These are phyloP conservation scores for Iguana delicatissima DNA, from an alignment of 2,797 vertebrate species.

Conservation along the genomic window DNA sequence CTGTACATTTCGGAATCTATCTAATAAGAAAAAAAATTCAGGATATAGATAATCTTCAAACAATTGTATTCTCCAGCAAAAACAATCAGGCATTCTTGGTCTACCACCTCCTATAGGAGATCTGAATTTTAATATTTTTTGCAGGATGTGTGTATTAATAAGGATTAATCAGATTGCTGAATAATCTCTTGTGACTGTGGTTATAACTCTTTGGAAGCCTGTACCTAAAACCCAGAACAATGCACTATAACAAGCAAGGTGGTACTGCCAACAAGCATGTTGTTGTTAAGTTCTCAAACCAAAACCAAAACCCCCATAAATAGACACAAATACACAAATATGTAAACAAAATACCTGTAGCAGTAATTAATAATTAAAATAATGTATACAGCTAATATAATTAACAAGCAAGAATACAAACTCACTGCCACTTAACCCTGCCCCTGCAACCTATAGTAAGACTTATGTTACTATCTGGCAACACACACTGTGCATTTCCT, in stretches of 20 bases:
- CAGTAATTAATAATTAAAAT: no score
- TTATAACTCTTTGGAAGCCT: background rate
- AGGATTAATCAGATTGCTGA: background rate
- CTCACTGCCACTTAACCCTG: no score
- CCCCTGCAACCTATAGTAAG: background rate
- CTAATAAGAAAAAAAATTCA: background rate
- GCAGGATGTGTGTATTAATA: background rate
- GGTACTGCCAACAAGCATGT: background rate
- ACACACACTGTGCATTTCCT: background rate
- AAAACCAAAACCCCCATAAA: no score
- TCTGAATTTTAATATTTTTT: background rate
- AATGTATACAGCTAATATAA: no score
- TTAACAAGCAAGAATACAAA: no score
- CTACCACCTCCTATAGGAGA: background rate
- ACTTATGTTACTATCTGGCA: background rate
- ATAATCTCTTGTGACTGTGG: background rate
- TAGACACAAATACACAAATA: no score
- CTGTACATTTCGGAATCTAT: background rate
- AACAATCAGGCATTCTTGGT: background rate
- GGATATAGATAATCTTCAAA: background rate
- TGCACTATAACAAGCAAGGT: background rate
- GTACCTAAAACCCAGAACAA: no score
- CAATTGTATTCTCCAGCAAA: background rate
- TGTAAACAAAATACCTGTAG: no score
- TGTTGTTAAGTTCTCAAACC: background rate